A percentile compares a stretch with the other conserved stretches of the same genome.
phyloP scores from a whole-genome alignment of 1,140 invertebrate genomes.

The Drosophila subpulchrella region DNA sequence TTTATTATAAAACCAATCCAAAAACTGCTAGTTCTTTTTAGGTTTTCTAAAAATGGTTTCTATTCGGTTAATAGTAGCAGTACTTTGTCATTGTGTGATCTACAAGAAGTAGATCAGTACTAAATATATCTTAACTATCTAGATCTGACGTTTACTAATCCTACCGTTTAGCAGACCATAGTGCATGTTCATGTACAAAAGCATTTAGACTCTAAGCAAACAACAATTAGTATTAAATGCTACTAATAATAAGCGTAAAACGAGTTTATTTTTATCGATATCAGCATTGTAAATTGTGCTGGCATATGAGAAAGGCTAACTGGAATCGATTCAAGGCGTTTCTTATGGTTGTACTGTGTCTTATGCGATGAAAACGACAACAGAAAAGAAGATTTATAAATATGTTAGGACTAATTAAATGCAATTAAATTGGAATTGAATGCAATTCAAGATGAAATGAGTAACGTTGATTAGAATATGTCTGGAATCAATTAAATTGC shows the following conservation, averaged over 20 bases:
- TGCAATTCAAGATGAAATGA: neutral
- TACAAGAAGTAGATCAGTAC: neutral
- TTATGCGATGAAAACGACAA: neutral
- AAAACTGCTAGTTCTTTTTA: no score
- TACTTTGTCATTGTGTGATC: neutral
- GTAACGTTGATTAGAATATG: neutral
- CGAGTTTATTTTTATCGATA: conserved; percentile 23
- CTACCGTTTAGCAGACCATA: conserved; percentile 1
- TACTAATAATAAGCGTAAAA: conserved; percentile 21
- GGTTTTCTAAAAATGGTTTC: no score
- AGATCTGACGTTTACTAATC: conserved; percentile 10
- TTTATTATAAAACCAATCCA: no score
- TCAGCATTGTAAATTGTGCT: conserved; percentile 13
- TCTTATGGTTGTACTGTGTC: neutral
- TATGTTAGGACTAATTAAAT: neutral
- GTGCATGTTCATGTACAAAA: conserved; percentile 8
- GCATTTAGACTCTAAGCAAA: conserved; percentile 1
- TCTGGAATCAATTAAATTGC: neutral
- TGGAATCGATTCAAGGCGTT: conserved; percentile 12
- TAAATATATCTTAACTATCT: neutral
- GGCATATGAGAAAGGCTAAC: conserved; percentile 1
- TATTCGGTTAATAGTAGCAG: no score
- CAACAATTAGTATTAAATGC: conserved; percentile 15
- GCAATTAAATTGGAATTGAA: neutral
- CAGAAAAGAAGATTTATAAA: neutral